phyloP scores from a whole-genome alignment of 2,888 invertebrate species.

The Stenodera caucasica region DNA sequence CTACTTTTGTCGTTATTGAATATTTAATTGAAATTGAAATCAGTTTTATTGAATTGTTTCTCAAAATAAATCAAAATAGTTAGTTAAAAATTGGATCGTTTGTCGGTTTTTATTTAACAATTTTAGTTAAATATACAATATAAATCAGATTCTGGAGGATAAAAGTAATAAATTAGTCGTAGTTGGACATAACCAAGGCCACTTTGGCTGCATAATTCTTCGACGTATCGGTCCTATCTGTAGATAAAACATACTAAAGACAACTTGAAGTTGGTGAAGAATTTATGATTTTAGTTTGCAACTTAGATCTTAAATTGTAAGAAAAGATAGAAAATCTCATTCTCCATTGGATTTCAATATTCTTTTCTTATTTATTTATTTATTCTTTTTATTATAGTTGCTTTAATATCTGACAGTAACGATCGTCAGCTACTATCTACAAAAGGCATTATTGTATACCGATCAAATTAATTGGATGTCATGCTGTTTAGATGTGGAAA shows the following conservation, averaged over 20 bases:
- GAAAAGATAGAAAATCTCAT: not conserved
- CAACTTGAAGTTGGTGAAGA: conserved; percentile 48
- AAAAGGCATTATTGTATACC: conserved; percentile 3
- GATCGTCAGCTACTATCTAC: not conserved
- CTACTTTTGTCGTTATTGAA: not conserved
- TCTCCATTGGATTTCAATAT: not conserved
- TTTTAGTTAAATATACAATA: conserved; percentile 39
- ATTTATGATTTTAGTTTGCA: conserved; percentile 48
- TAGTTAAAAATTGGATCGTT: too few relatives aligned
- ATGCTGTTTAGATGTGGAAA: not conserved
- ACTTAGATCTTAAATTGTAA: conserved; percentile 37
- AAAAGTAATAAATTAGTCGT: conserved; percentile 48
- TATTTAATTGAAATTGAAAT: not conserved
- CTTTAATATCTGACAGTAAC: not conserved
- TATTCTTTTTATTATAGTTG: not conserved
- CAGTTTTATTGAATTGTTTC: too few relatives aligned
- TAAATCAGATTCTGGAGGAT: conserved; percentile 48
- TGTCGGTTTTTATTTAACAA: conserved; percentile 33
- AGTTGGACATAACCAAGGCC: conserved; percentile 49
- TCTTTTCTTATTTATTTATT: not conserved
- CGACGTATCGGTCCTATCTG: conserved; percentile 48
- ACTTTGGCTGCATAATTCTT: conserved; percentile 49
- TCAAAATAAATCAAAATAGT: too few relatives aligned
- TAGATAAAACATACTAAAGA: conserved; percentile 48
- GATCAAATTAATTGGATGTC: conserved; percentile 2